Evolutionary conservation across 2,113 vertebrate genomes (phyloP).

Genomic region (Pipra filicauda): DNA sequence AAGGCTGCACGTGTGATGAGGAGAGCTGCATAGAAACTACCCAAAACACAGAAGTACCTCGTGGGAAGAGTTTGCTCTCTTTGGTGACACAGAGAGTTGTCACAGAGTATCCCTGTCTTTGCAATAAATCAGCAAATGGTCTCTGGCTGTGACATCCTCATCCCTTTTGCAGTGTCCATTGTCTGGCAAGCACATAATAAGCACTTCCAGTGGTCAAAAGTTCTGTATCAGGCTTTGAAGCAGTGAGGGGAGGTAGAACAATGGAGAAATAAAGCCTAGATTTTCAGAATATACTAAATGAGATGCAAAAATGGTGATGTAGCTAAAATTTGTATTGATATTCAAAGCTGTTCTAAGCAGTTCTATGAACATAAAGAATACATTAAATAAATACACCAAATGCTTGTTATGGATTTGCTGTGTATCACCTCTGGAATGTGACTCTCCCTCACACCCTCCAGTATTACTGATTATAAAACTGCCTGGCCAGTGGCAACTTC

Average conservation of each 20-base stretch:
- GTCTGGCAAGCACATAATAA: rapidly evolving
- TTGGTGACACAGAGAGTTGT: neutral
- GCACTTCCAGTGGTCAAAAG: neutral
- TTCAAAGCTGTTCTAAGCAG: constrained; percentile 20
- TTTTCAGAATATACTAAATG: neutral
- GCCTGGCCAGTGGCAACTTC: neutral
- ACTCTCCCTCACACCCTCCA: neutral
- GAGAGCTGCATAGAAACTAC: neutral
- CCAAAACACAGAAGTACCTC: neutral
- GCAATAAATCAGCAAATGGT: neutral
- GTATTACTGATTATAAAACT: neutral
- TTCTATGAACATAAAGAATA: constrained; percentile 28
- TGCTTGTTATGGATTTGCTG: neutral
- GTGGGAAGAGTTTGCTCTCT: neutral
- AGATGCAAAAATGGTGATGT: constrained; percentile 1
- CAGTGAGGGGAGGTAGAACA: neutral
- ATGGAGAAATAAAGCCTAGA: neutral
- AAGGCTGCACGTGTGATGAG: neutral
- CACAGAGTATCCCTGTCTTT: neutral
- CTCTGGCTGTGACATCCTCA: neutral
- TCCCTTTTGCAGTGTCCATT: neutral
- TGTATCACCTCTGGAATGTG: neutral
- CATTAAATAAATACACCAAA: neutral
- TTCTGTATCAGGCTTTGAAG: neutral
- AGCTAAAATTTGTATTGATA: constrained; percentile 9